Percentiles rank a stretch among this genome's conserved stretches.
Conservation (phyloP, 2,797 vertebrate genomes). For the Knipowitschia caucasica region DNA sequence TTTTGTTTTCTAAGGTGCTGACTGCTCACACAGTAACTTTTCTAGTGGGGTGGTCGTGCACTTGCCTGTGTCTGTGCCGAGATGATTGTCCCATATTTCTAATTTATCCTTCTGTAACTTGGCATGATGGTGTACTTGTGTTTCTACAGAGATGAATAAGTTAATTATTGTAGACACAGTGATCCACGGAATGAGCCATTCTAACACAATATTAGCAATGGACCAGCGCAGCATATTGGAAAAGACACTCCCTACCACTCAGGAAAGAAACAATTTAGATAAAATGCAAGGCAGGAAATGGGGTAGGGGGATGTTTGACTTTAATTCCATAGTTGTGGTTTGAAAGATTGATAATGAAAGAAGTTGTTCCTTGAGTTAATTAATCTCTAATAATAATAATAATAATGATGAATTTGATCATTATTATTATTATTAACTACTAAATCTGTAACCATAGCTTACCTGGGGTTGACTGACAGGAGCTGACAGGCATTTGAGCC, state of each 20-base stretch:
- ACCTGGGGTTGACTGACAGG: no score
- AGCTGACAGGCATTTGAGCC: no score
- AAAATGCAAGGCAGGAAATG: conserved; percentile 51
- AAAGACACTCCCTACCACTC: conserved; percentile 45
- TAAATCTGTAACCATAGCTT: no score
- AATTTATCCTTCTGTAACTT: not conserved
- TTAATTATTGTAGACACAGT: not conserved
- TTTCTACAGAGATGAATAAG: not conserved
- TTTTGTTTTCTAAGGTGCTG: not conserved
- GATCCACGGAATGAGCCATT: conserved; percentile 49
- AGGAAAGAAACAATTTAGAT: conserved; percentile 75
- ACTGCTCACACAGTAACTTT: no score
- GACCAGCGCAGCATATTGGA: conserved; percentile 7
- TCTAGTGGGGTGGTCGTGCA: no score
- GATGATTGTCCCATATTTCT: no score
- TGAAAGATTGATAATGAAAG: conserved; percentile 18
- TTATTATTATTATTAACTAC: no score
- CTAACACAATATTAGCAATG: not conserved
- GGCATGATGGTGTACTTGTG: not conserved
- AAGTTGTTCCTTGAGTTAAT: no score
- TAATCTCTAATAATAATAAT: no score
- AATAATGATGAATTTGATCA: no score
- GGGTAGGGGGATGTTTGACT: conserved; percentile 35
- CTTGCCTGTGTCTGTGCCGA: no score
- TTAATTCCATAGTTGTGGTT: conserved; percentile 20